Evolutionary conservation across 2,113 vertebrate species (phyloP).

Genomic region (Anser brachyrhynchus): DNA sequence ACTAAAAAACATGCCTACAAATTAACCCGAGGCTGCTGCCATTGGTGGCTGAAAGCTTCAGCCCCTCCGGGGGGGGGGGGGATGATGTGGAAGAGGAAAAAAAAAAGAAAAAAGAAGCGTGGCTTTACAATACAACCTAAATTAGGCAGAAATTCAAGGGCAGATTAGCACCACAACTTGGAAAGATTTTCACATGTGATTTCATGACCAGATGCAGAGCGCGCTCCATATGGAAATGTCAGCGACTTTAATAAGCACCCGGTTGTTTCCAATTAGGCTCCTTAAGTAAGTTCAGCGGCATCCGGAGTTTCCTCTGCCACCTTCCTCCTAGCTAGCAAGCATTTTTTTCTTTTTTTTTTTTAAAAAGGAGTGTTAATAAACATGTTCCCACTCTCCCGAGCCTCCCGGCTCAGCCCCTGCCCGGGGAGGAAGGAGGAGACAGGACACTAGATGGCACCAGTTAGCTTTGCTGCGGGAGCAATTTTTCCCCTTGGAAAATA

Average conservation of each 20-base stretch:
- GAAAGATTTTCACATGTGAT: slow-evolving; percentile 60
- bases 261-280: slow-evolving; percentile 59
- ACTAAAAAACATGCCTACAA: background rate
- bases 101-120: accelerated
- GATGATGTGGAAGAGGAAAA: background rate
- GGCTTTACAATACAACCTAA: slow-evolving; percentile 7
- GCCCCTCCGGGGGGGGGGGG: too few species aligned
- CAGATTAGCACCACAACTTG: slow-evolving; percentile 33
- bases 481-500: slow-evolving; percentile 59
- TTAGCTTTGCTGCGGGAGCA: slow-evolving; percentile 14
- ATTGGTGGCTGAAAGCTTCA: background rate
- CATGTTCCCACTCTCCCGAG: background rate
- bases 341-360: background rate
- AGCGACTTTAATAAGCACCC: slow-evolving; percentile 49
- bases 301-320: slow-evolving; percentile 27
- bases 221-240: slow-evolving; percentile 62
- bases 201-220: slow-evolving; percentile 30
- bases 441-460: slow-evolving; percentile 36
- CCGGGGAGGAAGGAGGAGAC: background rate
- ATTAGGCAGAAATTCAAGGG: slow-evolving; percentile 49
- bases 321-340: slow-evolving; percentile 39
- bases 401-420: background rate
- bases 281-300: slow-evolving; percentile 59
- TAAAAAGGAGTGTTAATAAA: background rate
- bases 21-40: background rate